Percentiles rank a stretch among this genome's conserved stretches.
phyloP scores from a whole-genome alignment of 1,140 invertebrate genomes.

The Nylanderia fulva region DNA sequence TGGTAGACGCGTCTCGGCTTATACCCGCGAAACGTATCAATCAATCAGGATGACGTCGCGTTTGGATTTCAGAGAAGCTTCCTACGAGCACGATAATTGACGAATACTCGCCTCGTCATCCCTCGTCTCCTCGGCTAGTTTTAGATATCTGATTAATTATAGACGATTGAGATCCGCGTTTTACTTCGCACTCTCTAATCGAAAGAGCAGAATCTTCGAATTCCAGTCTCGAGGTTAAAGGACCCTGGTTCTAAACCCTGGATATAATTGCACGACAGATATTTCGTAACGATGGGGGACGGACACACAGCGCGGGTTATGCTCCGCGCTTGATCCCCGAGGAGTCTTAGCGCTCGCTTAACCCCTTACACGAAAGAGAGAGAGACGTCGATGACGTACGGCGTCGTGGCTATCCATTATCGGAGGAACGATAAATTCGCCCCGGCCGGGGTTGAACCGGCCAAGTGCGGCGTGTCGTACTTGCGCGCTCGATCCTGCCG shows the following conservation, averaged over 20 bases:
- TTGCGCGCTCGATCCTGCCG: slow-evolving; percentile 64
- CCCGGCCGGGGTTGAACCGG: slow-evolving; percentile 68
- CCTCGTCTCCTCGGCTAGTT: background rate
- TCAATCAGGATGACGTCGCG: slow-evolving; percentile 20
- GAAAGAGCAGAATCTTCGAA: too few relatives aligned
- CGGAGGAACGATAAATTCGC: slow-evolving; percentile 74
- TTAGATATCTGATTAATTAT: background rate
- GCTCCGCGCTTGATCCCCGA: slow-evolving; percentile 65
- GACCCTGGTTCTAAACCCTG: too few relatives aligned
- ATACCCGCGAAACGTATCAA: slow-evolving; percentile 34
- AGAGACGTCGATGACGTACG: slow-evolving; percentile 75
- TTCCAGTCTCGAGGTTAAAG: too few relatives aligned
- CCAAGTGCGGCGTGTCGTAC: slow-evolving; percentile 72
- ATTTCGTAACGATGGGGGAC: slow-evolving; percentile 28
- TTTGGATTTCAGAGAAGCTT: background rate
- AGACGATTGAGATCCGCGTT: background rate
- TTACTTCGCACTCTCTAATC: background rate
- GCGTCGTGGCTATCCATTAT: slow-evolving; percentile 76
- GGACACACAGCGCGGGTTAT: slow-evolving; percentile 34
- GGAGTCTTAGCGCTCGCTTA: slow-evolving; percentile 56
- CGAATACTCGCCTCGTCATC: background rate
- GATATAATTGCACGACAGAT: slow-evolving; percentile 41
- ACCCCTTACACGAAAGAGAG: slow-evolving; percentile 64
- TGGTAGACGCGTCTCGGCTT: background rate
- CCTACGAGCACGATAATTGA: background rate